A percentile compares a stretch with the other conserved stretches of the same genome.
These are phyloP conservation scores for Pithys albifrons DNA, from an alignment of 2,113 vertebrate species.

Conservation along the genomic window DNA sequence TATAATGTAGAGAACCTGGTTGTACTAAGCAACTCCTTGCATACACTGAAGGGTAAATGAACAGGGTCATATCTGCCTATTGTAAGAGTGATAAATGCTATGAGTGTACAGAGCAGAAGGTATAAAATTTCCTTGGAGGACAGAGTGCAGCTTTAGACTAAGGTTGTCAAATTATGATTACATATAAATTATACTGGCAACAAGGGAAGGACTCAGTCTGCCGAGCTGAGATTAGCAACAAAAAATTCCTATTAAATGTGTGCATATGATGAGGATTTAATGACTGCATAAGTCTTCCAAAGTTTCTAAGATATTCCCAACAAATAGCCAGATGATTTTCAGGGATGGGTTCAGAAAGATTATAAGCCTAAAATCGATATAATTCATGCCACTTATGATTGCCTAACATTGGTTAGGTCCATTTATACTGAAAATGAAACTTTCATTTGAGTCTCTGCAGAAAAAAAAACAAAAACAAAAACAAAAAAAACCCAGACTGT, in stretches of 20 bases:
- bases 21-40: background rate
- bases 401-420: background rate
- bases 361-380: conserved; percentile 15
- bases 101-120: background rate
- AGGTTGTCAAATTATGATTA: conserved; percentile 45
- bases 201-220: conserved; percentile 38
- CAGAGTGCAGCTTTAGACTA: background rate
- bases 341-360: background rate
- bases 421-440: background rate
- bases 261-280: conserved; percentile 30
- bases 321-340: conserved; percentile 16
- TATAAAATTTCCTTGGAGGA: conserved; percentile 46
- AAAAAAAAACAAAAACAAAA: background rate
- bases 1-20: background rate
- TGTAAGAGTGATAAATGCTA: conserved; percentile 17
- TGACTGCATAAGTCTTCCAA: conserved; percentile 22
- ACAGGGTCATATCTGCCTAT: background rate
- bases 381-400: background rate
- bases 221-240: conserved; percentile 42
- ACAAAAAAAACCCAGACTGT: background rate
- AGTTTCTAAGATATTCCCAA: conserved; percentile 30
- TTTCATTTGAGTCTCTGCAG: background rate
- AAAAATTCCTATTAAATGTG: conserved; percentile 16
- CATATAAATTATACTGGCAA: conserved; percentile 49
- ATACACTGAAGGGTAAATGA: background rate